Base-by-base conservation (phyloP, 2,888 invertebrate genomes). In the Drosophila meridiana region DNA sequence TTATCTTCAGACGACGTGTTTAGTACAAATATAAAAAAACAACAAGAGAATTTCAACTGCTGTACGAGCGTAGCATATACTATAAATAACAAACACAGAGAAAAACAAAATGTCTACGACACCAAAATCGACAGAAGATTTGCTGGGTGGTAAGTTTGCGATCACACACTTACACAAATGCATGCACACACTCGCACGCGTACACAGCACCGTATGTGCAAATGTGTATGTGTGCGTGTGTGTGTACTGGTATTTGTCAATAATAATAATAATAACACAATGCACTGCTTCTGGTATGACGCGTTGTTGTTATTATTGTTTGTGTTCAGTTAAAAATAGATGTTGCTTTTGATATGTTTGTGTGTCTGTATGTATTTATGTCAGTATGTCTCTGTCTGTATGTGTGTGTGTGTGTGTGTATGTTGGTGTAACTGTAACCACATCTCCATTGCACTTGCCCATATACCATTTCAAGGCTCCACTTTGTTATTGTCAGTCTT, bases 71-170 rank as follows among this genome's bases (percentile, higher is more conserved):
- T 62, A 75, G 57, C 75, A 66, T 63, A 66, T 63, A 80, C 59
- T 56, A 40, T 42, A 42, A 53, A 70, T 58, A 69, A 48, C 34
- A 66, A 65, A 69, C 63, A 71, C 50, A 73, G 56, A 78, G 65
- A 57, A 80, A 77, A 72, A 89, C 78, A 91, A 90, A 86, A 93
- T 93, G 93, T 92, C 93, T 76, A 88, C 93, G 73, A 93, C 93
- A 80, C 93, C 93, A 91, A 93, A 91, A 91, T 87, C 87, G 75
- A 90, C 90, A 67, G 93, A 93, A 87, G 93, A 93, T 91, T 89
- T 93, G 84, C 91, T 93, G 72, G 93, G 93, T 83, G 93, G 93
- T 93, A 91, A 92, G 93, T 93, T 78, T 80, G 73, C 73, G 68
- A 80, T 80, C 80, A 40, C 53, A 65, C 55, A 65, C 38, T 53